Evolutionary conservation across 2,113 vertebrate species (phyloP).

Genomic region (Sigmodon hispidus): DNA sequence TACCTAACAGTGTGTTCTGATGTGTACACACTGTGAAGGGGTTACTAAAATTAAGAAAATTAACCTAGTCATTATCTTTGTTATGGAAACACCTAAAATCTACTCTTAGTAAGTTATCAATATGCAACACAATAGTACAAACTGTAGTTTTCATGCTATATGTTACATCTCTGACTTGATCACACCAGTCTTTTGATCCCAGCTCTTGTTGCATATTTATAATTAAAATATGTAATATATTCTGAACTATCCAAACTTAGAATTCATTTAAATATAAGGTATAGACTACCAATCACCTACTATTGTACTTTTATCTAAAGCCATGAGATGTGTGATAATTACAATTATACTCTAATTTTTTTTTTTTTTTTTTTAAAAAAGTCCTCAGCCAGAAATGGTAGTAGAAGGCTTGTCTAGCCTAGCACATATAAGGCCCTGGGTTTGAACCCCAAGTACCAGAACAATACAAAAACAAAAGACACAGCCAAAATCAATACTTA

Average conservation of each 20-base stretch:
- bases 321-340: not conserved
- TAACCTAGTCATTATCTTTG: not conserved
- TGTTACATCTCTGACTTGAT: not conserved
- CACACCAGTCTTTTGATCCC: not conserved
- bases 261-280: conserved; percentile 45
- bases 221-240: not conserved
- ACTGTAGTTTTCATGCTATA: not conserved
- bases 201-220: not conserved
- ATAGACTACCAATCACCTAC: not conserved
- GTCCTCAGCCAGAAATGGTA: not conserved
- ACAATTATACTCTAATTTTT: conserved; percentile 5
- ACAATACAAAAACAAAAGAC: not conserved
- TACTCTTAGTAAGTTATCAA: not conserved
- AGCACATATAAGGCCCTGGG: not conserved
- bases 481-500: conserved; percentile 1
- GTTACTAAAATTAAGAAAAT: not conserved
- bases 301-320: not conserved
- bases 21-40: not conserved
- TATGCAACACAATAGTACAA: not conserved
- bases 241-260: not conserved
- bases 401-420: not conserved
- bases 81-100: not conserved
- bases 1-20: not conserved
- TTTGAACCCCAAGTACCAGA: not conserved
- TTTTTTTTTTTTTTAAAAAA: no score